Conservation (phyloP, 2,888 invertebrate genomes). For the Clunio marinus region DNA sequence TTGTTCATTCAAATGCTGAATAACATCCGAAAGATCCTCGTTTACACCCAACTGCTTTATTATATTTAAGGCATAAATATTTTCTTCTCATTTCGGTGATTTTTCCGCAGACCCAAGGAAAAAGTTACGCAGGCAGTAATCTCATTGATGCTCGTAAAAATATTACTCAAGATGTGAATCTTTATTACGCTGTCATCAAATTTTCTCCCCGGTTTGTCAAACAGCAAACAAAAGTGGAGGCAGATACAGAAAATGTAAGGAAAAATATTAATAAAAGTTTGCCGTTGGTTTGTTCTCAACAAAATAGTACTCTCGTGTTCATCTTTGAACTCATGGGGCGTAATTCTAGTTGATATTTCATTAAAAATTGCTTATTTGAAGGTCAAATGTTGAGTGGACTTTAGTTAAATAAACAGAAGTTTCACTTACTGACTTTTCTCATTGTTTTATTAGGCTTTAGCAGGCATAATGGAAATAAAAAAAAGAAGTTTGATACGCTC, state of each 20-base stretch:
- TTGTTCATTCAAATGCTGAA: no score
- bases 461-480: no score
- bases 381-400: no score
- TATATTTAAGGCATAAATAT: background rate
- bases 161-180: constrained; percentile 7
- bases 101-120: background rate
- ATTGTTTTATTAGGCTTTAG: no score
- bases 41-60: constrained; percentile 1
- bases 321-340: no score
- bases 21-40: no score
- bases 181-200: constrained; percentile 16
- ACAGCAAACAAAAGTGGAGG: background rate
- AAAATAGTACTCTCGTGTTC: background rate
- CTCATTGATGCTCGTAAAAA: background rate
- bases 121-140: background rate
- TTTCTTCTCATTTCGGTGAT: background rate
- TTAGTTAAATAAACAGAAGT: no score
- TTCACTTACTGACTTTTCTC: no score
- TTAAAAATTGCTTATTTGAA: no score
- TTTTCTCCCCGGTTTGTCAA: background rate
- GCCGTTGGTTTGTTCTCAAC: background rate
- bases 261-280: constrained; percentile 16
- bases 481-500: no score
- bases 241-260: background rate
- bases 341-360: no score